These are phyloP conservation scores for Temnopleurus reevesii DNA, from an alignment of 53 echinoderm and acorn worm species.

Conservation along the genomic window DNA sequence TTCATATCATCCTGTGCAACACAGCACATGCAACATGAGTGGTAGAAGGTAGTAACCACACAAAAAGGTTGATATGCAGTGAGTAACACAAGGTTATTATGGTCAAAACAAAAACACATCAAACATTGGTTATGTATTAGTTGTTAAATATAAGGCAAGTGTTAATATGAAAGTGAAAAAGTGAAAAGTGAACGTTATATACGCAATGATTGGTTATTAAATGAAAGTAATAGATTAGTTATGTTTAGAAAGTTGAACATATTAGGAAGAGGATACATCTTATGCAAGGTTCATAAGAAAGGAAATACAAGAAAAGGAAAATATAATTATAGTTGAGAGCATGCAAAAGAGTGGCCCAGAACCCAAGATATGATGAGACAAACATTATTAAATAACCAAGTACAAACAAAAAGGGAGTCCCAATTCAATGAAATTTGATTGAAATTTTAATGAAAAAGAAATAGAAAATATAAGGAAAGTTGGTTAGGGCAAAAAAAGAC, in stretches of 20 bases:
- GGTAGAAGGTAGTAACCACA: not conserved
- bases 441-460: not conserved
- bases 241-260: no score
- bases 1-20: slow-evolving; percentile 37
- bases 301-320: not conserved
- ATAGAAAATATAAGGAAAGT: not conserved
- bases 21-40: slow-evolving; percentile 21
- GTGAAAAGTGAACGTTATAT: not conserved
- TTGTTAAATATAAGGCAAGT: not conserved
- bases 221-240: no score
- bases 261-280: not conserved
- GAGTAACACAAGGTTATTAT: not conserved
- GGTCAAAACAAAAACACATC: not conserved
- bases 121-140: not conserved
- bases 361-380: not conserved
- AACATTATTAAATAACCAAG: not conserved
- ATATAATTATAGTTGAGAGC: not conserved
- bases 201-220: no score
- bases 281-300: not conserved
- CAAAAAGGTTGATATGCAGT: not conserved
- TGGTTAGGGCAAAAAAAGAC: not conserved
- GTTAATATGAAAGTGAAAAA: not conserved
- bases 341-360: not conserved
- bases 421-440: no score
- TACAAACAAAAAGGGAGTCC: not conserved